Evolutionary conservation across 2,888 invertebrate species (phyloP), one percentile per base, ranked within the genome.

Genomic region (Trichogramma dendrolimi): DNA sequence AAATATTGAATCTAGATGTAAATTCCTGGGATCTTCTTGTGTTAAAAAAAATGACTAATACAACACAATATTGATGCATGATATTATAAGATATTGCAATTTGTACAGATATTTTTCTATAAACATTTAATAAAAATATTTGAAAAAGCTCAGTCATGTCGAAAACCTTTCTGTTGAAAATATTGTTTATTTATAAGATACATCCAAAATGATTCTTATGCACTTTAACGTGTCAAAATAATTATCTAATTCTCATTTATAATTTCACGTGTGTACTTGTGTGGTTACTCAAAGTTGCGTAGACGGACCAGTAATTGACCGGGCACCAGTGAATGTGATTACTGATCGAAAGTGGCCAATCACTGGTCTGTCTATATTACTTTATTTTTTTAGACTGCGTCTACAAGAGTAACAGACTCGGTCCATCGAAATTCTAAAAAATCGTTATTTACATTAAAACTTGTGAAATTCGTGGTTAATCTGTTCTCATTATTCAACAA

Each of bases 51-150:
- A 27, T 27, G 27, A 27, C 27, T 27, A 27, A 27, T 27, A 27
- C 27, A 27, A 27, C 27, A 2, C 27, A 27, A 27, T 27, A 27
- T 27, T 27, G 27, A 27, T 27, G 27, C 27, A 27, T 27, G 27
- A 27, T 27, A 27, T 27, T 27, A 27, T 27, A 27, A 27, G 27
- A 27, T 27, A 27, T 66, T 77, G 74, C 77, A 75, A 75, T 71
- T 75, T 73, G 76, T 77, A 78, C 71, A 78, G 74, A 77, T 76
- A 78, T 78, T 78, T 78, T 47, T 78, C 77, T 77, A 77, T 77
- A 78, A 75, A 74, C 77, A 77, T 78, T 77, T 78, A 78, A 78
- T 78, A 77, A 78, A 77, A 73, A 64, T 64, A 68, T 60, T 61
- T 43, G 55, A 62, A 47, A 11, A 10, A 47, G n/a, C 52, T 51